Base-by-base conservation (phyloP, 2,797 vertebrate species). In the Halcyon leucocephala region DNA sequence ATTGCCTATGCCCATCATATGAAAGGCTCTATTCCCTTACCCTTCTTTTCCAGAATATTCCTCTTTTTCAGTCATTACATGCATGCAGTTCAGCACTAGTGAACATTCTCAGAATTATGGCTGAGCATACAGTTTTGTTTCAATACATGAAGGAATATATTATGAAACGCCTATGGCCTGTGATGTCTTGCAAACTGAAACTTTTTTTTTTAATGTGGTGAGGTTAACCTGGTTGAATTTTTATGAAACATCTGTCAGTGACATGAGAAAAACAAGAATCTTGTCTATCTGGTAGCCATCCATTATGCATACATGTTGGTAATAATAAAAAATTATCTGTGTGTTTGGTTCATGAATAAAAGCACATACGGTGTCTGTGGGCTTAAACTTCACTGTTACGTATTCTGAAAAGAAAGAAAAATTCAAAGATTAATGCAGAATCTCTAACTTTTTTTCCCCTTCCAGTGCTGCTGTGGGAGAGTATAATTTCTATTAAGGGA, bases 211-310 rank as follows among this genome's bases (percentile, higher is more conserved):
- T 95, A 76, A 94, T 90, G 39, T 74, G n/a, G 24, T 89, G 10
- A 81, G 62, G 57, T 64, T 95, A 74, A 81, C 37, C 64, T 61
- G 76, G n/a, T 54, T 70, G 61, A 95, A 91, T 94, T 51, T 92
- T 79, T 93, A 80, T 67, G 55, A 90, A 95, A 95, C 20, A 39
- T 73, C 89, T 95, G 91, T 74, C 86, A 94, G 39, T 78, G 60
- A 79, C 35, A 55, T 73, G 67, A 82, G 67, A 37, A 93, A 96
- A 87, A 81, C 46, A 77, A 66, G 35, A 72, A 16, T 86, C 86
- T 93, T 91, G 54, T 74, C 66, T 89, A 70, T 87, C 67, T 89
- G 39, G 24, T 91, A 88, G 31, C 21, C 39, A 90, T 90, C 28
- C 73, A 26, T n/a, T 90, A 85, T 79, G 15, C 76, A 72, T 71